Conservation (phyloP, 2,113 vertebrate genomes). For the western clawed frog (Xenopus tropicalis) region DNA sequence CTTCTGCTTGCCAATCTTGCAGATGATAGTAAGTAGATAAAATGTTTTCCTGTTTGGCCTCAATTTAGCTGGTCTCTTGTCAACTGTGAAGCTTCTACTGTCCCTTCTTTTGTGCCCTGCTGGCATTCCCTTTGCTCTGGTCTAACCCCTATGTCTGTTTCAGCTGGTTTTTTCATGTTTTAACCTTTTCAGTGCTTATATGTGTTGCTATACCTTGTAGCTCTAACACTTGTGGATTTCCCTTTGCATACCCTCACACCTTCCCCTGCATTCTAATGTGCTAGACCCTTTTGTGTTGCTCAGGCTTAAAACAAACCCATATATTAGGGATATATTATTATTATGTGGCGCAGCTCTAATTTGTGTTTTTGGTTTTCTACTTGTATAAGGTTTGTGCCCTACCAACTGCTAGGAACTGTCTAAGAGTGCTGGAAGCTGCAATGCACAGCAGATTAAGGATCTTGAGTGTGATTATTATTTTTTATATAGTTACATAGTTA, state of each 20-base stretch:
- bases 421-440: background rate
- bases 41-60: conserved; percentile 87
- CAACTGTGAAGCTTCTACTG: conserved; percentile 74
- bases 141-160: conserved; percentile 48
- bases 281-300: background rate
- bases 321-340: too few species aligned
- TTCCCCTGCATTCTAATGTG: background rate
- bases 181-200: conserved; percentile 10
- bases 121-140: conserved; percentile 46
- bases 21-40: conserved; percentile 99
- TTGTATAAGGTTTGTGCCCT: background rate
- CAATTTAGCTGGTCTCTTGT: conserved; percentile 70
- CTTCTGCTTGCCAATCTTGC: conserved; percentile 50
- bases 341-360: background rate
- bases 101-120: conserved; percentile 29
- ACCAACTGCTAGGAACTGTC: background rate
- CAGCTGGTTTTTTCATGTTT: conserved; percentile 11
- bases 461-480: too few species aligned
- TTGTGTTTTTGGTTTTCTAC: background rate
- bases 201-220: conserved; percentile 29
- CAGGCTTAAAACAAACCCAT: too few species aligned
- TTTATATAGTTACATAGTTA: too few species aligned
- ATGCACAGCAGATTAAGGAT: too few species aligned
- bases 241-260: conserved; percentile 1
- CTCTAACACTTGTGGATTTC: conserved; percentile 19